Evolutionary conservation across 2,797 vertebrate genomes (phyloP), one percentile per base, ranked within the genome.

Genomic region (Columba guinea): DNA sequence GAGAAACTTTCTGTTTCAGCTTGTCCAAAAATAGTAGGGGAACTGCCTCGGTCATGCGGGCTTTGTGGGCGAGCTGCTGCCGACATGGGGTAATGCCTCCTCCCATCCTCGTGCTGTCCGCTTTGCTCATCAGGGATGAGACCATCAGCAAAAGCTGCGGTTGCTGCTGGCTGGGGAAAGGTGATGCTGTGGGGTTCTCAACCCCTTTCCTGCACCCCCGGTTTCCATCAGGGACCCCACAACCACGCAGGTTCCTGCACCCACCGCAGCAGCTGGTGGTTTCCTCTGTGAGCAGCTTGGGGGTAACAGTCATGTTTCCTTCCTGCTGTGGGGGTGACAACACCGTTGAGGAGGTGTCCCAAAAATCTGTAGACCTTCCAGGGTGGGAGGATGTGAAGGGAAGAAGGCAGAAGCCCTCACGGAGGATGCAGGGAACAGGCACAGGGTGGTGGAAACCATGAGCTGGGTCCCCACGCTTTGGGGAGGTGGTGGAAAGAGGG

Each of bases 331-430:
- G 9, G 22, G 17, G 37, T 12, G n/a, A 8, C 10, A 24, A 17
- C 0, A 3, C 4, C 0, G 1, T 1, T 34, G 59, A 13, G 41
- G 35, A 5, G 20, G 27, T 20, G 46, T 4, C 3, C 2, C 1
- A 3, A 18, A 52, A 41, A 26, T 15, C 0, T 11, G 22, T 30
- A 23, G 13, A 4, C 23, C 10, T 20, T 7, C 3, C 3, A 0
- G 44, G 8, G 27, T 26, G 14, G 44, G 8, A 14, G 18, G 22
- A 23, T 2, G 4, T 0, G 1, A 26, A n/a, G 26, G 14, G 14
- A 64, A 39, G n/a, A 34, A 27, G 24, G 19, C 37, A 53, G 53
- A 15, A 15, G 11, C 4, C 23, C 20, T n/a, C 7, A 0, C 0
- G 0, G 62, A 67, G 10, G 49, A 10, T 15, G 44, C 44, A 46